phyloP scores from a whole-genome alignment of 2,888 invertebrate genomes.

The Cactoblastis cactorum region DNA sequence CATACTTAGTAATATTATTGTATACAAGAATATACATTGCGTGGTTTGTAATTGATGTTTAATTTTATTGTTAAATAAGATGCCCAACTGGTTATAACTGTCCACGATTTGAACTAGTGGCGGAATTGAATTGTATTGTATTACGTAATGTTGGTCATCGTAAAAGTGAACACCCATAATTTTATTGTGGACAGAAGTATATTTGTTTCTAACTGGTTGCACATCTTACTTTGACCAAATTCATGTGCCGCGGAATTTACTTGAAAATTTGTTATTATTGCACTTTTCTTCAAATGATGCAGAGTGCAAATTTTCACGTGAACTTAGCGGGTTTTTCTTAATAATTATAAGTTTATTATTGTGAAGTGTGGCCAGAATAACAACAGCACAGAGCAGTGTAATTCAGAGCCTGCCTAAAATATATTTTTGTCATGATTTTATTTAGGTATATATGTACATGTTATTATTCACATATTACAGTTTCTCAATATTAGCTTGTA shows the following conservation, averaged over 20 bases:
- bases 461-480: conserved; percentile 80
- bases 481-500: conserved; percentile 81
- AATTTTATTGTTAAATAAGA: conserved; percentile 74
- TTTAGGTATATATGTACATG: conserved; percentile 80
- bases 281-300: conserved; percentile 49
- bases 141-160: conserved; percentile 35
- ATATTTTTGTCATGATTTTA: conserved; percentile 80
- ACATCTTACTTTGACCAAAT: conserved; percentile 75
- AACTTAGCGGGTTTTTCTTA: conserved; percentile 55
- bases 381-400: conserved; percentile 75
- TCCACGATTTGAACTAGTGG: conserved; percentile 47
- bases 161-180: conserved; percentile 31
- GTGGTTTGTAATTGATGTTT: conserved; percentile 78
- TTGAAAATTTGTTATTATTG: conserved; percentile 55
- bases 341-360: conserved; percentile 71
- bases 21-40: conserved; percentile 78
- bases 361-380: conserved; percentile 76
- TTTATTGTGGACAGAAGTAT: conserved; percentile 51
- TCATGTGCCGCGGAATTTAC: conserved; percentile 60
- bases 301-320: conserved; percentile 62
- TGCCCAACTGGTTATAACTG: conserved; percentile 68
- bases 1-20: conserved; percentile 75
- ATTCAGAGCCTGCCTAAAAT: conserved; percentile 78
- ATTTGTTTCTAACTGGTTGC: conserved; percentile 61
- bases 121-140: conserved; percentile 55